Evolutionary conservation across 2,113 vertebrate species (phyloP).

Genomic region (Ptilonorhynchus violaceus): DNA sequence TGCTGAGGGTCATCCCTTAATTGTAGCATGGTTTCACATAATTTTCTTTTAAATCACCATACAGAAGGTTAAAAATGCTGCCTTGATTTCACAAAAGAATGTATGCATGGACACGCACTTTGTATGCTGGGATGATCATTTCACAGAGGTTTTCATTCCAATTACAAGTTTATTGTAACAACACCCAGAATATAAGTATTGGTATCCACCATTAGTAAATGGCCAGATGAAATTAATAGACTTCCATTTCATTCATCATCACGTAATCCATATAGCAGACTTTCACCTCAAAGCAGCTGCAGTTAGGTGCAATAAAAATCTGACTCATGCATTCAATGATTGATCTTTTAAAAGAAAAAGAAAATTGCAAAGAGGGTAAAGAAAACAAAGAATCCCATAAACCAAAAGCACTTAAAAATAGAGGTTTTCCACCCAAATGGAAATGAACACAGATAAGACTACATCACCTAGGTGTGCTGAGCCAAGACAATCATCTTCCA

Average conservation of each 20-base stretch:
- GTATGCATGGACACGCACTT: background rate
- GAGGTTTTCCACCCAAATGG: background rate
- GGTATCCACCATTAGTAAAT: background rate
- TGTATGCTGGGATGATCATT: background rate
- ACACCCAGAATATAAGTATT: background rate
- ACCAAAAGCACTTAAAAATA: background rate
- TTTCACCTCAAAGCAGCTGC: background rate
- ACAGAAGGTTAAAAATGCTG: background rate
- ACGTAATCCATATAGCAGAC: background rate
- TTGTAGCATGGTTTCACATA: background rate
- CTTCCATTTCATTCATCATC: background rate
- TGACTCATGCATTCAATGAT: background rate
- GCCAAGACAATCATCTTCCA: constrained; percentile 28
- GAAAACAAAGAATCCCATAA: background rate
- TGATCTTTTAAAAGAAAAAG: background rate
- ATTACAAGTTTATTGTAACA: background rate
- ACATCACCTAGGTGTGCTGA: background rate
- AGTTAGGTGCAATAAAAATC: constrained; percentile 8
- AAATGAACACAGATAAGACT: background rate
- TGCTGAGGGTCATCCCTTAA: background rate
- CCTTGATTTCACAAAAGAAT: background rate
- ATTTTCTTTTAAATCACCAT: background rate
- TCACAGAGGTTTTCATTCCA: background rate
- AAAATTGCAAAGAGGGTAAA: background rate
- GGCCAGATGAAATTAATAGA: background rate